Evolutionary conservation across 2,888 invertebrate species (phyloP), one percentile per base, ranked within the genome.

Genomic region (Carcina quercana): DNA sequence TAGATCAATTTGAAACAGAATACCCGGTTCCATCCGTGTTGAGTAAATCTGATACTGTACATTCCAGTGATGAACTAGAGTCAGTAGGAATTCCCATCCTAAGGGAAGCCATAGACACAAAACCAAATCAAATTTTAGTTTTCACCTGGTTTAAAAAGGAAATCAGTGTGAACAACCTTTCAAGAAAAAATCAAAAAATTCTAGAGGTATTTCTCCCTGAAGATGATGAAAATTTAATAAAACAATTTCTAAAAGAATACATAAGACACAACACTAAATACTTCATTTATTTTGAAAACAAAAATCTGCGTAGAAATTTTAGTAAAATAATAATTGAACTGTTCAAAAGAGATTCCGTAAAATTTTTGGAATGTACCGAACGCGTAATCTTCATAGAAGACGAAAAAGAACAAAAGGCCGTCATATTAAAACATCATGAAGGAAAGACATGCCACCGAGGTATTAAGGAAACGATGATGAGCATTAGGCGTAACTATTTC

Each of bases 311-410:
- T 6, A 32, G 32, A 36, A 10, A 13, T 5, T 52, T 45, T 13
- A 13, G 24, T 6, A 12, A 37, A 8, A 30, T 17, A 4, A 25
- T 40, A 1, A 39, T 31, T 1, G 5, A 17, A 13, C 25, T 55
- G 10, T 53, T 42, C 30, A 43, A 42, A 14, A 48, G 47, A 19
- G 39, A 28, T 12, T 13, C 42, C 3, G 24, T 43, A 3, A 36
- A 48, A n/a, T 15, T 55, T 0, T 27, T 15, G 4, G 49, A 55
- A 39, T 51, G 52, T 28, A 49, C 46, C 1, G 34, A 51, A 35
- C 15, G 49, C 7, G 38, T 50, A 3, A 12, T 39, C 11, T 29
- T 33, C 19, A 13, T 40, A 3, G 31, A 33, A 15, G 35, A 40
- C 8, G 47, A 51, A 24, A 10, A 32, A 0, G 48, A 50, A 5